Base-by-base conservation (phyloP, 2,797 vertebrate species). In the Corythornis leucogaster region DNA sequence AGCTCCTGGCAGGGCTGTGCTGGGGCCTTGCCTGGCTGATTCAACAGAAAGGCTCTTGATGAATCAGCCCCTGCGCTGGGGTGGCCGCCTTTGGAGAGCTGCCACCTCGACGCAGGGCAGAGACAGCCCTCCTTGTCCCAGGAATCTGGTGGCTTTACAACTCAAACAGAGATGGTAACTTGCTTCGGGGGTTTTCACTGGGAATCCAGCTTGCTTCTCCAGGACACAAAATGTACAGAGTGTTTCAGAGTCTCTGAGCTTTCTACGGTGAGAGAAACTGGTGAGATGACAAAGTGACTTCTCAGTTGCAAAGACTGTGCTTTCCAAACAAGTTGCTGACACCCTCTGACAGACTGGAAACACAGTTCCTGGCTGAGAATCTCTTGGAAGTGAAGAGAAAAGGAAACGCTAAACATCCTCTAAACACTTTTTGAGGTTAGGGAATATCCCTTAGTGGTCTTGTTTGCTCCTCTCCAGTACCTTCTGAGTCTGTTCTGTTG, bases 101-200 rank as follows among this genome's bases (percentile, higher is more conserved):
- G 80, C 48, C 80, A 20, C 15, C 53, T 5, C 24, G 4, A 58
- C 2, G 35, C 2, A 3, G 53, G 59, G 40, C 28, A 76, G 21
- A 59, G 48, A 77, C 85, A 73, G 45, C 51, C n/a, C 38, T 74
- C 19, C 5, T 12, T 11, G 30, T 35, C 40, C 54, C 21, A 8
- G 9, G 20, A 40, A 17, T 13, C 55, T 11, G 40, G 2, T 15
- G 62, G 18, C 5, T 6, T 84, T 48, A 20, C 33, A 22, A 5
- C 17, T 9, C 1, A 0, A 62, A 18, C 21, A 24, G 50, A 0
- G 0, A 4, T 12, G n/a, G 38, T 20, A 43, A 16, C 67, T 90
- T 3, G 3, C 50, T 58, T 25, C 25, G 14, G 77, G 67, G 54
- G 9, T 20, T 74, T 74, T 42, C 30, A 6, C 28, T 8, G 17